Evolutionary conservation across 2,113 vertebrate species (phyloP).

Genomic region (Gasterosteus aculeatus): DNA sequence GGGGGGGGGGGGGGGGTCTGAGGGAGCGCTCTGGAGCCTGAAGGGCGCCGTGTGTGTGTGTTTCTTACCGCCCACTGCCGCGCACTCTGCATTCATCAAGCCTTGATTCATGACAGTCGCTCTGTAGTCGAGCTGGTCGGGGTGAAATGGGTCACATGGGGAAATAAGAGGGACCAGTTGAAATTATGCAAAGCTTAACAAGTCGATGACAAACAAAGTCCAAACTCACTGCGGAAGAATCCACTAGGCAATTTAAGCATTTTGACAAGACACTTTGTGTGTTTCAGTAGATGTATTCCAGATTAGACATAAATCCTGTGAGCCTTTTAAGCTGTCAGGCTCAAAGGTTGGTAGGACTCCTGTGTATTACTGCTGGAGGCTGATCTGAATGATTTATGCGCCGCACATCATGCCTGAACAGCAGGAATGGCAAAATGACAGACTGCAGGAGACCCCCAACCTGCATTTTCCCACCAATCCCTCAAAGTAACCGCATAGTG

Average conservation of each 20-base stretch:
- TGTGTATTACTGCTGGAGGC: conserved; percentile 3
- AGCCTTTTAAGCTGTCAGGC: background rate
- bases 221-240: background rate
- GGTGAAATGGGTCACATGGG: background rate
- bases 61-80: conserved; percentile 1
- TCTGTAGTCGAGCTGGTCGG: no score
- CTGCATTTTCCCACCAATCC: background rate
- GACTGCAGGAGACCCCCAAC: conserved; percentile 42
- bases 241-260: background rate
- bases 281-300: background rate
- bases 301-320: background rate
- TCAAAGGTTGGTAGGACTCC: background rate
- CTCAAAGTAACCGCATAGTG: background rate
- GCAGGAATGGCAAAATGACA: background rate
- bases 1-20: background rate
- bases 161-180: background rate
- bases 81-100: background rate
- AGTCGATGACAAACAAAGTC: background rate
- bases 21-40: background rate
- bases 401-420: background rate
- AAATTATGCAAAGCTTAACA: background rate
- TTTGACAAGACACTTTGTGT: background rate
- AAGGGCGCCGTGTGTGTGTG: background rate
- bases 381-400: conserved; percentile 8
- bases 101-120: no score